Evolutionary conservation across 1,140 invertebrate species (phyloP).

Genomic region (Paraescarpia echinospica): DNA sequence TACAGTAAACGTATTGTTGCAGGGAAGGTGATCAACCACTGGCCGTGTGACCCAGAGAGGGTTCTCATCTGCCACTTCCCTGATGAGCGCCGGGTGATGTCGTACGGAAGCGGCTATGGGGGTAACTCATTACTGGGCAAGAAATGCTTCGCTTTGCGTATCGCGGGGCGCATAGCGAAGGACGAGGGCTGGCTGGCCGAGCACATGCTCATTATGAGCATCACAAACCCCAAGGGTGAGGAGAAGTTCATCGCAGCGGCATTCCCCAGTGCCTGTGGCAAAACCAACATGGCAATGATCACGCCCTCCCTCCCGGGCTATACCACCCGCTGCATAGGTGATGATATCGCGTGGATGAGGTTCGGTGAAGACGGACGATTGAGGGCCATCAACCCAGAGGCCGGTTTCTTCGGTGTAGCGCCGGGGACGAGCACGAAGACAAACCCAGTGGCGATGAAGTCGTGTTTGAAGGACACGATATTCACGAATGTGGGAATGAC

Average conservation of each 20-base stretch:
- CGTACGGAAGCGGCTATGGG: conserved; percentile 95
- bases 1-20: not conserved
- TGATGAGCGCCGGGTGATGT: conserved; percentile 79
- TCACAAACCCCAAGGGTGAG: conserved; percentile 86
- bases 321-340: conserved; percentile 67
- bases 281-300: conserved; percentile 99
- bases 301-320: conserved; percentile 89
- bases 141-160: conserved; percentile 96
- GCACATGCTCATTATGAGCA: conserved; percentile 84
- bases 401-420: conserved; percentile 99
- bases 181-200: conserved; percentile 98
- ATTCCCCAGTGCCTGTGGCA: conserved; percentile 97
- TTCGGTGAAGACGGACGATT: conserved; percentile 88
- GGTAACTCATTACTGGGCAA: conserved; percentile 98
- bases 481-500: conserved; percentile 99
- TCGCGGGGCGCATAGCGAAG: conserved; percentile 92
- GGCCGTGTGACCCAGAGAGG: conserved; percentile 96
- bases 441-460: conserved; percentile 96
- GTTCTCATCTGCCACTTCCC: conserved; percentile 64
- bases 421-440: conserved; percentile 90
- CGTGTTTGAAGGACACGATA: conserved; percentile 89
- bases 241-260: conserved; percentile 95
- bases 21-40: conserved; percentile 56
- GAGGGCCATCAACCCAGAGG: conserved; percentile 97
- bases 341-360: conserved; percentile 77